Evolutionary conservation across 2,888 invertebrate genomes (phyloP).

Genomic region (Choreutis nemorana): DNA sequence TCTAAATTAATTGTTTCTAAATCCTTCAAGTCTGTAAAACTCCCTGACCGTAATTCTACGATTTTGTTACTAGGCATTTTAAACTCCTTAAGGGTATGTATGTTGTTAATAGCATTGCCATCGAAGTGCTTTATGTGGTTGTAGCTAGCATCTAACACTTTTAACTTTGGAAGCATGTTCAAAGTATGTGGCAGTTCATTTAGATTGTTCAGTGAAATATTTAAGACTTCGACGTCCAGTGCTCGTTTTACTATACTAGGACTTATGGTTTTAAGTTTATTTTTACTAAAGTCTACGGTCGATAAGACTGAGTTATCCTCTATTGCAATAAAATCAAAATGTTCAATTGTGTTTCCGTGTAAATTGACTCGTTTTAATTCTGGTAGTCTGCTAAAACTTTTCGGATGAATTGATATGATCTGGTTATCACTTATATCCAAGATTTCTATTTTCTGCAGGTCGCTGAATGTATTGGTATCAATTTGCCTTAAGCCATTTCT

Average conservation of each 20-base stretch:
- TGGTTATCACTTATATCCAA: slow-evolving; percentile 80
- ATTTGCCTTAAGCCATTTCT: slow-evolving; percentile 76
- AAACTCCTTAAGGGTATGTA: slow-evolving; percentile 74
- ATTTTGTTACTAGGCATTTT: slow-evolving; percentile 80
- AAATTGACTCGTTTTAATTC: slow-evolving; percentile 76
- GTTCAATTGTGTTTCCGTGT: slow-evolving; percentile 78
- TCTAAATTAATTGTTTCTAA: slow-evolving; percentile 81
- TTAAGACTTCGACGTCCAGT: slow-evolving; percentile 74
- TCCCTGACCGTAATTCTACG: slow-evolving; percentile 72
- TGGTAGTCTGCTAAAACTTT: slow-evolving; percentile 69
- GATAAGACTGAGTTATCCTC: slow-evolving; percentile 71
- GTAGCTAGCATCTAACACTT: slow-evolving; percentile 78
- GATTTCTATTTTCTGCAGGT: slow-evolving; percentile 73
- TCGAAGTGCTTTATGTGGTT: slow-evolving; percentile 78
- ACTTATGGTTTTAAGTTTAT: slow-evolving; percentile 74
- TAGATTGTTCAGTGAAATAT: slow-evolving; percentile 81
- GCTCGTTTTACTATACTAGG: slow-evolving; percentile 69
- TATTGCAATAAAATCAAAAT: slow-evolving; percentile 73
- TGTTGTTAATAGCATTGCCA: slow-evolving; percentile 72
- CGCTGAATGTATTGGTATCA: slow-evolving; percentile 74
- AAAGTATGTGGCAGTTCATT: slow-evolving; percentile 76
- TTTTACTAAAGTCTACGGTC: slow-evolving; percentile 77
- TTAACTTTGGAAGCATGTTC: slow-evolving; percentile 72
- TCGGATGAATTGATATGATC: slow-evolving; percentile 71
- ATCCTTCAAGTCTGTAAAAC: slow-evolving; percentile 74